Conservation (phyloP, 2,797 vertebrate genomes). For the Spheniscus humboldti region DNA sequence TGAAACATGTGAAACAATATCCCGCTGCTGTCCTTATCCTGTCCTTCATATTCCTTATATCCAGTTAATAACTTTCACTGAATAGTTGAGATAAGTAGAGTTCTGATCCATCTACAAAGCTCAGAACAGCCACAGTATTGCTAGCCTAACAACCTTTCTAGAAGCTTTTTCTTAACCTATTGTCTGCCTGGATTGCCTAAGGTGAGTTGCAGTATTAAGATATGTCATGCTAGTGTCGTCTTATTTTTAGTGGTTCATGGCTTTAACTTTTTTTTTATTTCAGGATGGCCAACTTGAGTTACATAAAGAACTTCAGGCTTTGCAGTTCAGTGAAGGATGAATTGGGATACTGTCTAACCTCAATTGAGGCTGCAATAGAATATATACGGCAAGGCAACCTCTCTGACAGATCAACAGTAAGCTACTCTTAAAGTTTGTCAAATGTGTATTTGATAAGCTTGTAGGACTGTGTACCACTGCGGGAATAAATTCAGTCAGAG, state of each 20-base stretch:
- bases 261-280: not conserved
- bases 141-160: not conserved
- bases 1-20: not conserved
- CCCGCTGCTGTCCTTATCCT: not conserved
- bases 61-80: not conserved
- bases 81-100: not conserved
- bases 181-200: not conserved
- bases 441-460: not conserved
- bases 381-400: constrained; percentile 91
- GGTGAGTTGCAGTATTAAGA: not conserved
- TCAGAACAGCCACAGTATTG: not conserved
- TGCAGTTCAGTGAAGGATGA: constrained; percentile 91
- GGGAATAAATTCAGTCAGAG: not conserved
- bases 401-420: constrained; percentile 74
- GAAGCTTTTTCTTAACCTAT: not conserved
- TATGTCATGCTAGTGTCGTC: not conserved
- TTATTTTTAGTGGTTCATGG: not conserved
- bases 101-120: not conserved
- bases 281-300: constrained; percentile 97
- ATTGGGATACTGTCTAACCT: constrained; percentile 93
- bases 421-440: not conserved
- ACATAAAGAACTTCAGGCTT: constrained; percentile 95
- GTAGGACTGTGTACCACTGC: not conserved
- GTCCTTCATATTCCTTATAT: not conserved
- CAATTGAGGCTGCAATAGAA: constrained; percentile 89